Evolutionary conservation across 2,797 vertebrate genomes (phyloP).

Genomic region (Lemur catta): DNA sequence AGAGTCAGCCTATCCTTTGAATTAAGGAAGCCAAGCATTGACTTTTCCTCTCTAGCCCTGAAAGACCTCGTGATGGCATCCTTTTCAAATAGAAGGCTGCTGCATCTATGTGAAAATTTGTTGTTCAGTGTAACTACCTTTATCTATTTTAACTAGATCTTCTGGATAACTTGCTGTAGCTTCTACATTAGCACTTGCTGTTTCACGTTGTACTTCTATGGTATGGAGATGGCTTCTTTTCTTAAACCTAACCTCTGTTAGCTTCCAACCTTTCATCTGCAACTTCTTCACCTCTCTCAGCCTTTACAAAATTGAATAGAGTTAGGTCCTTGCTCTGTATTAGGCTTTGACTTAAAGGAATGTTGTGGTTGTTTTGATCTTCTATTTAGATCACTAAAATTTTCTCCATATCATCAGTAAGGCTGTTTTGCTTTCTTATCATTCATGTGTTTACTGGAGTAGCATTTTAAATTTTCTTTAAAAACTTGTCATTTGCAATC

Average conservation of each 20-base stretch:
- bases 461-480: background rate
- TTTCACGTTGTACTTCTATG: background rate
- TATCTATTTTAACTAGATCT: background rate
- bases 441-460: background rate
- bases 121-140: background rate
- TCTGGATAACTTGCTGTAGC: background rate
- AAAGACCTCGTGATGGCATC: background rate
- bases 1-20: background rate
- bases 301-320: background rate
- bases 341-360: background rate
- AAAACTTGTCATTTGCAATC: background rate
- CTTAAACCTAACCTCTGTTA: background rate
- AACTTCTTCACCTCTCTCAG: background rate
- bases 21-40: background rate
- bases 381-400: background rate
- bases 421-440: background rate
- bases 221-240: background rate
- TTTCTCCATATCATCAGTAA: background rate
- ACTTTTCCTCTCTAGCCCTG: background rate
- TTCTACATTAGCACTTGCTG: background rate
- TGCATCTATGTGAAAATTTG: background rate
- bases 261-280: background rate
- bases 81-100: background rate
- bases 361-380: background rate
- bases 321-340: background rate